Conservation (phyloP, 2,888 invertebrate species). For the Trimorus sp. region DNA sequence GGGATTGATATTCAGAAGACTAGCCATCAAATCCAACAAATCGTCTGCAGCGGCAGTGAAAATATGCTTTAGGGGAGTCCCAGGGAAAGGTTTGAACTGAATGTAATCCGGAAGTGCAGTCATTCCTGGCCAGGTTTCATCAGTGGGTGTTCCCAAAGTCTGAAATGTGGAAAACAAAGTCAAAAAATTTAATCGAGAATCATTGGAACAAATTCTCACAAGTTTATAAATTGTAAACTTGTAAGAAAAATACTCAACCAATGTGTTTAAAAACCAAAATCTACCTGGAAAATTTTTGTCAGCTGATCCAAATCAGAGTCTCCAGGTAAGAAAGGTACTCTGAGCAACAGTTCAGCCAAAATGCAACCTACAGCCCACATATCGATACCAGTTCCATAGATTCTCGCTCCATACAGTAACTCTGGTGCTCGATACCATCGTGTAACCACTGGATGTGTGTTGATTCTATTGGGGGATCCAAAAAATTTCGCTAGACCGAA, state of each 20-base stretch:
- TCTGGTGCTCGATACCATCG: constrained; percentile 97
- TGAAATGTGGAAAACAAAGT: constrained; percentile 53
- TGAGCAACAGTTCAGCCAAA: constrained; percentile 94
- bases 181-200: no score
- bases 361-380: constrained; percentile 99
- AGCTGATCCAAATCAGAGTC: constrained; percentile 99
- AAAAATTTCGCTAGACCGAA: constrained; percentile 99
- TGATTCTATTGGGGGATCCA: constrained; percentile 97
- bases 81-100: constrained; percentile 92
- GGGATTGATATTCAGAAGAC: constrained; percentile 91
- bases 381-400: constrained; percentile 97
- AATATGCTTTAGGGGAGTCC: constrained; percentile 93
- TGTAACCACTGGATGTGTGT: constrained; percentile 99
- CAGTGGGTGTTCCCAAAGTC: constrained; percentile 93
- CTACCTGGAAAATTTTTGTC: constrained; percentile 95
- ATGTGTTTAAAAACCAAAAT: no score
- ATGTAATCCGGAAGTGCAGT: constrained; percentile 93
- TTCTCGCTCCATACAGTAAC: constrained; percentile 95
- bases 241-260: no score
- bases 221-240: no score
- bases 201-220: no score
- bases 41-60: constrained; percentile 98
- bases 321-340: constrained; percentile 97
- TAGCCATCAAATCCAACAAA: constrained; percentile 90
- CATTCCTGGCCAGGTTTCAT: constrained; percentile 95